Conservation (phyloP, 2,888 invertebrate species). For the Tanytarsus gracilentus region DNA sequence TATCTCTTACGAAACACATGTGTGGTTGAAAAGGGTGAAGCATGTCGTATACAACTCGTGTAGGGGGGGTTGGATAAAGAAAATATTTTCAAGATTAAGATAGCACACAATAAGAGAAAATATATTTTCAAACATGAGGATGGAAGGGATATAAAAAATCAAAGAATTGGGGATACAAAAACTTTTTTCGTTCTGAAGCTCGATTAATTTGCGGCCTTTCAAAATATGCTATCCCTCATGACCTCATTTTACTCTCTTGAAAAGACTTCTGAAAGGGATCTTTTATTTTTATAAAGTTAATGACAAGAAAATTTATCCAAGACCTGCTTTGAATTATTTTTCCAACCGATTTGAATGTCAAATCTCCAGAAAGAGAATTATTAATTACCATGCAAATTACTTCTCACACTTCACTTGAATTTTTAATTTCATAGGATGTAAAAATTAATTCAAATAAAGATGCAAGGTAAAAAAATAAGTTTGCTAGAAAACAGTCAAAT, state of each 20-base stretch:
- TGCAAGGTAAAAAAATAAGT: too few relatives aligned
- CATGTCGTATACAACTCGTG: too few relatives aligned
- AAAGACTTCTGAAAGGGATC: too few relatives aligned
- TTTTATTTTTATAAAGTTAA: too few relatives aligned
- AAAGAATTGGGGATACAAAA: neutral
- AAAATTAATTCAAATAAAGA: too few relatives aligned
- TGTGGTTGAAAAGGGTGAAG: too few relatives aligned
- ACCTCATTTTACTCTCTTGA: neutral
- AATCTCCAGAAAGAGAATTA: neutral
- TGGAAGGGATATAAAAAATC: neutral
- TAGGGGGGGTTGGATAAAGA: neutral
- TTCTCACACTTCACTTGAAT: neutral
- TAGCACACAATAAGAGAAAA: neutral
- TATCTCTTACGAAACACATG: too few relatives aligned
- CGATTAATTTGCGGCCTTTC: constrained; percentile 5
- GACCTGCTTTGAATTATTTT: neutral
- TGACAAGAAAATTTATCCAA: too few relatives aligned
- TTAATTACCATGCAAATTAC: constrained; percentile 20
- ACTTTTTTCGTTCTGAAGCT: neutral
- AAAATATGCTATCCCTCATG: neutral
- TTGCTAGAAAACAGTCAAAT: too few relatives aligned
- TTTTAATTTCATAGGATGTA: neutral
- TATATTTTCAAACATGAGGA: too few relatives aligned
- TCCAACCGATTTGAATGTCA: neutral
- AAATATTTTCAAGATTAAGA: constrained; percentile 1